Conservation (phyloP, 2,113 vertebrate genomes). For the Gadus macrocephalus region DNA sequence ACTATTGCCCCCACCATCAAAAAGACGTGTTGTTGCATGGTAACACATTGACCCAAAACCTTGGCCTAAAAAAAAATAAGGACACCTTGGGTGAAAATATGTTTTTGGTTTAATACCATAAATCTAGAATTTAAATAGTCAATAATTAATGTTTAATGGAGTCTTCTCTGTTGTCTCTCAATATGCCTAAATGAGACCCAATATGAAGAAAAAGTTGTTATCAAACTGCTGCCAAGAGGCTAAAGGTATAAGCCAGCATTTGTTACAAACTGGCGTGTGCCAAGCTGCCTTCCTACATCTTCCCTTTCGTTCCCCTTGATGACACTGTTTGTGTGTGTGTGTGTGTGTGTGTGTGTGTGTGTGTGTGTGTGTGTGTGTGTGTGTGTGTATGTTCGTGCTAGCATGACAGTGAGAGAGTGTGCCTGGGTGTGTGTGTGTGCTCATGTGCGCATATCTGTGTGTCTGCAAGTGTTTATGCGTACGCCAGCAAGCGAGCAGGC, state of each 20-base stretch:
- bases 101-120: too few relatives aligned
- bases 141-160: constrained; percentile 25
- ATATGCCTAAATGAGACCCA: constrained; percentile 29
- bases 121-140: not conserved
- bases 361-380: constrained; percentile 4
- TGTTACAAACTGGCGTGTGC: constrained; percentile 72
- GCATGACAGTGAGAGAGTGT: constrained; percentile 16
- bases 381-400: not conserved
- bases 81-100: not conserved
- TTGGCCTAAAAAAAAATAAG: not conserved
- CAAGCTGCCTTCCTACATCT: constrained; percentile 74
- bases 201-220: constrained; percentile 39
- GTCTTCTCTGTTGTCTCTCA: constrained; percentile 22
- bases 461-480: constrained; percentile 62
- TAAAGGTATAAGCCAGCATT: constrained; percentile 67
- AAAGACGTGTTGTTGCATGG: not conserved
- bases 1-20: constrained; percentile 12
- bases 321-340: constrained; percentile 62
- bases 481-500: constrained; percentile 46
- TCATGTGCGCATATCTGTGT: constrained; percentile 35
- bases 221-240: constrained; percentile 52
- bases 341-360: constrained; percentile 30
- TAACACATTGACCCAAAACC: constrained; percentile 13
- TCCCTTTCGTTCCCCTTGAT: constrained; percentile 70
- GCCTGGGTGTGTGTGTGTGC: constrained; percentile 51